Evolutionary conservation across 2,113 vertebrate species (phyloP).

Genomic region (Saguinus imperator): DNA sequence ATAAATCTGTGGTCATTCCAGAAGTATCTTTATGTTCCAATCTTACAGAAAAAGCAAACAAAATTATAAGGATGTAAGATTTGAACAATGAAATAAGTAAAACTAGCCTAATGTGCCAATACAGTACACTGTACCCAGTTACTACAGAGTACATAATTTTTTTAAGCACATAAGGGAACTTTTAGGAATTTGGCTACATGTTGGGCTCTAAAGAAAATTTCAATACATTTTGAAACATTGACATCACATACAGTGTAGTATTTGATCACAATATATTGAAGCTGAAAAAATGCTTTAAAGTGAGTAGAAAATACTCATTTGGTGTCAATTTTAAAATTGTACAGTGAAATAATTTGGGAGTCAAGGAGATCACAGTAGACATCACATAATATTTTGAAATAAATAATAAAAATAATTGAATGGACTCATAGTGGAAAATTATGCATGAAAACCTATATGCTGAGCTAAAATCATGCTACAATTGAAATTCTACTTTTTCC

Average conservation of each 20-base stretch:
- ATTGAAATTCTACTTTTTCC: neutral
- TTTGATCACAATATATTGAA: neutral
- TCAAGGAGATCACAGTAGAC: slow-evolving; percentile 1
- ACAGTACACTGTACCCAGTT: neutral
- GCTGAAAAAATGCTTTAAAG: neutral
- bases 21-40: neutral
- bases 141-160: neutral
- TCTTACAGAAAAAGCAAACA: neutral
- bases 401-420: slow-evolving; percentile 11
- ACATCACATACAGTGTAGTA: neutral
- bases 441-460: neutral
- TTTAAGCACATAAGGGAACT: neutral
- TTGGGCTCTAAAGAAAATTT: neutral
- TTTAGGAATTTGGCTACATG: neutral
- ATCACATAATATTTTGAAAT: neutral
- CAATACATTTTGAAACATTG: neutral
- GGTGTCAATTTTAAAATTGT: neutral
- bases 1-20: neutral
- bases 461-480: neutral
- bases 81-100: neutral
- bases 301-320: neutral
- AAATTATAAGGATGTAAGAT: neutral
- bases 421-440: neutral
- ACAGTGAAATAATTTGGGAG: neutral
- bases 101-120: neutral